Base-by-base conservation (phyloP, 1,140 invertebrate genomes). In the Melanaphis sacchari region DNA sequence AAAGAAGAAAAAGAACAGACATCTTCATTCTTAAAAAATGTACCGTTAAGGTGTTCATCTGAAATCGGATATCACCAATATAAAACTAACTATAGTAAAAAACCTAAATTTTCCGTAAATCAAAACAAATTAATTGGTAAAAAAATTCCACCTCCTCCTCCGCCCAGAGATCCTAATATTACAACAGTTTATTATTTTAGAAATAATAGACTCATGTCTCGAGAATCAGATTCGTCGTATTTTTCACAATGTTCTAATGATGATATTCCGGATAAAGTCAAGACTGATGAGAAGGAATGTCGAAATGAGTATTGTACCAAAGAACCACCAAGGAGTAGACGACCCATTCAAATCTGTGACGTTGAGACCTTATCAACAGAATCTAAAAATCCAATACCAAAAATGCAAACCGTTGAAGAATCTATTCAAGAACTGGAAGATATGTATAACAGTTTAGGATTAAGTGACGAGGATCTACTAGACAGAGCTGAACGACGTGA, bases 381-480 rank as follows among this genome's bases (percentile, higher is more conserved):
- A 66, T 94, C 41, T 43, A 46, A 49, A 36, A 59, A 84, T 31
- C 22, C 84, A 8, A n/a, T 76, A 24, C 93, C 90, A 2, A 91
- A 96, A 94, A 97, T 97, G 2, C 96, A 96, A 38, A 98, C 98
- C 95, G 96, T 98, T 46, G 98, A 98, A 95, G 97, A 98, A 94
- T 98, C 98, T 84, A 95, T 99, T 18, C 97, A 97, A 94, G 98
- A 99, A 95, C 95, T 99, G 52, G 98, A 99, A 95, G 97, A 97
- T 31, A 98, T 99, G 94, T 98, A 98, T 95, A 97, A 98, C 94
- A 98, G 97, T 94, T 95, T 98, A 40, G 96, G 97, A 31, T 95
- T 98, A 36, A 97, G 97, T 4, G 98, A 98, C 94, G 97, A 98
- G 94, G 97, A 98, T 95, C 95, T 98, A 36, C 94, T 98, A 38